Evolutionary conservation across 2,888 invertebrate genomes (phyloP), one percentile per base, ranked within the genome.

Genomic region (Polymixis flavicincta): DNA sequence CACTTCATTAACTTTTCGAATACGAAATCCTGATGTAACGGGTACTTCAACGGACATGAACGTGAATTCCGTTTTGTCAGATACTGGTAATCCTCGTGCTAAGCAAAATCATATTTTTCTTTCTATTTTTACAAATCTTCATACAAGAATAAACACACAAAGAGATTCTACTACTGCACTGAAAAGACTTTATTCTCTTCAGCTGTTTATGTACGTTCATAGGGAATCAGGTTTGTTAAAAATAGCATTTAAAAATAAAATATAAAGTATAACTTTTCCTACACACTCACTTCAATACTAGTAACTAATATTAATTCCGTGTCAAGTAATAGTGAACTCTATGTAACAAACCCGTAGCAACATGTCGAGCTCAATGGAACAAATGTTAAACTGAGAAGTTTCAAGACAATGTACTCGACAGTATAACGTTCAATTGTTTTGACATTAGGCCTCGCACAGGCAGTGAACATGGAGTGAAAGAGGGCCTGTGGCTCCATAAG

Each of bases 1-100:
- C 92, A 94, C 95, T 95, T 95, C 94, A 95, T 95, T 95, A 95
- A 92, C 91, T 94, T 92, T 91, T 90, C 82, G 88, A 91, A 91
- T 90, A 90, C 88, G 88, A 91, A 92, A 92, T 91, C 87, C 87
- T 86, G 83, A 89, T 54, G 57, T 71, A 83, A 87, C 87, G 77
- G 87, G 79, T 82, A 86, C 86, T 89, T 88, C 83, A 87, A 81
- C 83, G 80, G 81, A 87, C 88, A 89, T 86, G 84, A 61, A 83
- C 82, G 76, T 73, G 78, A 77, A 87, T 89, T 82, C 74, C 63
- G 79, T 82, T 83, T 78, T 81, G 79, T 86, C 84, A 85, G 87
- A 88, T 84, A 81, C 74, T 83, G 84, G 78, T 79, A 85, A 88
- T 87, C 84, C 73, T 68, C 74, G 80, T 78, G 76, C 74, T 80